Base-by-base conservation (phyloP, 1,140 invertebrate species). In the Dolichoris vasculosae region DNA sequence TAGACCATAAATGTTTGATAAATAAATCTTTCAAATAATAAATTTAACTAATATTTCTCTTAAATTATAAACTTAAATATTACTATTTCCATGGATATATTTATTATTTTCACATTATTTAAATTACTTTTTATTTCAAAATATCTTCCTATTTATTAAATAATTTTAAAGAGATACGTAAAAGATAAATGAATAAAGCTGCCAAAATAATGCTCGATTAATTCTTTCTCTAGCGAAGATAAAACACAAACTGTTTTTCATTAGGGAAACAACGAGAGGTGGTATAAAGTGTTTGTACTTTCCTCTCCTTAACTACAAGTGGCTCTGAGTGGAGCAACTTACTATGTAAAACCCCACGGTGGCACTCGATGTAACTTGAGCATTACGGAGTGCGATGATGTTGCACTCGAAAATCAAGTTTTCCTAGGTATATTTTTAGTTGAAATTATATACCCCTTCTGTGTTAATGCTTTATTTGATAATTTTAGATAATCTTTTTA, bases 391-490 rank as follows among this genome's bases (percentile, higher is more conserved):
- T 48, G 17, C 3, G 69, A 75, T 13, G 32, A 82, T 69, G 79
- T 63, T 17, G 23, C 63, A 32, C 11, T 20, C 32, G 30, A 55
- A 63, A 30, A 4, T 20, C 20, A 40, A 35, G 20, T 32, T 67
- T 69, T 69, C 59, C 67, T 30, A 59, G 4, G 13, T 48, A 35
- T 85, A 85, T 85, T 85, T 81, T 85, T 75, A 81, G 84, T 55
- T 15, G 64, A 85, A 81, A 85, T 85, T 69, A 81, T 81, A 85
- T 85, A 81, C 69, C 67, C 48, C 51, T 40, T 51, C 67, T 30
- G 55, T 51, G 64, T 80, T 85, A 81, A 80, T 69, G 76, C n/a
- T 81, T 85, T 85, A 85, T 85, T 55, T 67, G 84, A n/a, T 81
- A 85, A 85, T 85, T 85, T 85, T 85, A 76, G 78, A 78, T 1